Conservation (phyloP, 1,140 invertebrate genomes). For the Drosophila triauraria region DNA sequence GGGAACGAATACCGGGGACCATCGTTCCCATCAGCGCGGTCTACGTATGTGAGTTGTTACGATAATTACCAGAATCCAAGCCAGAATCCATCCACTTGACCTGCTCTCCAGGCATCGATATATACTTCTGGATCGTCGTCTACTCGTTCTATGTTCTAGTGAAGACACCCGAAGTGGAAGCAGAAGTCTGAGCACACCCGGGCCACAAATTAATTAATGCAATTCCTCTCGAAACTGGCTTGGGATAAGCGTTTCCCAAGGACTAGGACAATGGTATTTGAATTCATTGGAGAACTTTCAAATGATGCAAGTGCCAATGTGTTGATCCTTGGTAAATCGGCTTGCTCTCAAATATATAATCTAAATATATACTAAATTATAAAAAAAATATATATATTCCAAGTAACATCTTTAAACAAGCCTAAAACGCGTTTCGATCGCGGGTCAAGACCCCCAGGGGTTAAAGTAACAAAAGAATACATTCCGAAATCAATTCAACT, state of each 20-base stretch:
- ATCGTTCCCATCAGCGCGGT: background rate
- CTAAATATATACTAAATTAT: too few relatives aligned
- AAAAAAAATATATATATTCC: slow-evolving; percentile 6
- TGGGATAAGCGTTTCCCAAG: background rate
- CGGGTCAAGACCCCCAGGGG: background rate
- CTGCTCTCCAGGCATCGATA: slow-evolving; percentile 8
- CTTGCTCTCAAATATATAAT: too few relatives aligned
- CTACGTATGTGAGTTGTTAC: slow-evolving; percentile 36
- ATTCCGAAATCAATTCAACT: background rate
- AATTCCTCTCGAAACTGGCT: slow-evolving; percentile 1
- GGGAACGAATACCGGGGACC: background rate
- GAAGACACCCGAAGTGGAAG: background rate
- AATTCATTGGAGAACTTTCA: background rate
- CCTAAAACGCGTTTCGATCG: slow-evolving; percentile 1
- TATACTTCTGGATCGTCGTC: slow-evolving; percentile 58
- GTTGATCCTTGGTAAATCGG: background rate
- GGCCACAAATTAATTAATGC: background rate
- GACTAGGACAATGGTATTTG: slow-evolving; percentile 5
- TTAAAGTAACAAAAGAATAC: slow-evolving; percentile 1
- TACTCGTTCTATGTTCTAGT: slow-evolving; percentile 40
- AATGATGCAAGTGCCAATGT: background rate
- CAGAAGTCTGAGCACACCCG: slow-evolving; percentile 1
- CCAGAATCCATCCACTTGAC: background rate
- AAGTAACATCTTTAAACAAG: slow-evolving; percentile 6
- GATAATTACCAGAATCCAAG: too few relatives aligned